phyloP scores from a whole-genome alignment of 2,797 vertebrate species.

The Gallinago nigripennis region DNA sequence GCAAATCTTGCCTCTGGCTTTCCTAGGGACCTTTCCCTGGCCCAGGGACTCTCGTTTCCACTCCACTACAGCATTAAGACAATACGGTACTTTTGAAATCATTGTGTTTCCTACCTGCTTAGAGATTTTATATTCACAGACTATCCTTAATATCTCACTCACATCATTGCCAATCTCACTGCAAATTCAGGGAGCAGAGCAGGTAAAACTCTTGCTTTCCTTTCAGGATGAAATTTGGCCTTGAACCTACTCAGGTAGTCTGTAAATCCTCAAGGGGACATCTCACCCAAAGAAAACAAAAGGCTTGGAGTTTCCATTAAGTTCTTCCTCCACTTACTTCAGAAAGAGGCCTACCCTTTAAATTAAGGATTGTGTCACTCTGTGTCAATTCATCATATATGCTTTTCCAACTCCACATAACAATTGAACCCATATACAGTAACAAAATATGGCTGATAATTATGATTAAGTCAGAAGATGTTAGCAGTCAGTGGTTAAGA shows the following conservation, averaged over 20 bases:
- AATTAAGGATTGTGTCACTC: background rate
- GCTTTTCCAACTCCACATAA: background rate
- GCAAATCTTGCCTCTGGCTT: background rate
- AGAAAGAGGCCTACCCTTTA: background rate
- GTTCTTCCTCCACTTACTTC: background rate
- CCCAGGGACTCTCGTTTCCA: rapidly evolving
- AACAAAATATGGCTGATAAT: background rate
- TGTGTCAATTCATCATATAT: background rate
- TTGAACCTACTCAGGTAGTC: background rate
- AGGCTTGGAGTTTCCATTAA: background rate
- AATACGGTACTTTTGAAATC: background rate
- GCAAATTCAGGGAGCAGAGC: background rate
- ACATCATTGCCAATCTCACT: background rate
- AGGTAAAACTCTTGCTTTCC: background rate
- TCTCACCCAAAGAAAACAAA: background rate
- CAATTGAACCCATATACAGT: background rate
- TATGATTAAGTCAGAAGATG: background rate
- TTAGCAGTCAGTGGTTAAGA: background rate
- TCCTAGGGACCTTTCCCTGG: background rate
- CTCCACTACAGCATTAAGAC: background rate
- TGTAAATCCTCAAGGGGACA: background rate
- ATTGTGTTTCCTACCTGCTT: background rate
- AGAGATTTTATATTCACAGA: background rate
- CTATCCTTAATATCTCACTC: background rate
- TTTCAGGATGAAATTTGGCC: background rate